These are phyloP conservation scores for Antedon mediterranea DNA, from an alignment of 53 echinoderm and acorn worm species.

Conservation along the genomic window DNA sequence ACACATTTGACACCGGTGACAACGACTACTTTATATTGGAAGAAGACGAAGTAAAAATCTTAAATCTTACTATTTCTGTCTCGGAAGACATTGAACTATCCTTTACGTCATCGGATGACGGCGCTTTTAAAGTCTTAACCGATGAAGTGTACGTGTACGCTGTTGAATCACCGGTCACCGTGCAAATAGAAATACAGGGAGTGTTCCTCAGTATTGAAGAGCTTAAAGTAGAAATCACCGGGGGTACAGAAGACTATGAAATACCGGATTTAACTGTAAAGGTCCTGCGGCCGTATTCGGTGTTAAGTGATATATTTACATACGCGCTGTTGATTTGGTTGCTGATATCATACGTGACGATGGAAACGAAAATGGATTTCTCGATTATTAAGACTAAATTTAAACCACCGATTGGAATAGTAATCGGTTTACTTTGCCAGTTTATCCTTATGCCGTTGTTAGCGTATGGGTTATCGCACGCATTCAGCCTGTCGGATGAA, in stretches of 20 bases:
- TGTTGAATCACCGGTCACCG: neutral
- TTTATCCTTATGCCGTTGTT: conserved; percentile 77
- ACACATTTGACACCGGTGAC: neutral
- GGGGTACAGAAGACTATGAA: neutral
- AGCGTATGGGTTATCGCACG: conserved; percentile 50
- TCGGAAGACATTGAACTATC: neutral
- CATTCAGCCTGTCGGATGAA: conserved; percentile 31
- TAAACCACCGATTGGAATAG: conserved; percentile 51
- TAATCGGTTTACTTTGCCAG: conserved; percentile 68
- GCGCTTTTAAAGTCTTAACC: neutral
- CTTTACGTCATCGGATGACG: neutral
- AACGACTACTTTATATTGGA: neutral
- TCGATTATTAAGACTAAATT: conserved; percentile 55
- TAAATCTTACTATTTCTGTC: neutral
- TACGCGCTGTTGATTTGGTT: conserved; percentile 54
- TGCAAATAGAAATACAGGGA: neutral
- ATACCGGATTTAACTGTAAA: neutral
- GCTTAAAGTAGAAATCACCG: neutral
- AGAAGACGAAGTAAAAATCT: neutral
- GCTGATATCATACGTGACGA: conserved; percentile 55
- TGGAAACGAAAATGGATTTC: conserved; percentile 62
- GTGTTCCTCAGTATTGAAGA: neutral
- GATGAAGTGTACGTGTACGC: neutral
- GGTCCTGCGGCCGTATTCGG: conserved; percentile 11
- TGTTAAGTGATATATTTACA: conserved; percentile 34